Evolutionary conservation across 2,797 vertebrate species (phyloP).

Genomic region (Tenualosa ilisha): DNA sequence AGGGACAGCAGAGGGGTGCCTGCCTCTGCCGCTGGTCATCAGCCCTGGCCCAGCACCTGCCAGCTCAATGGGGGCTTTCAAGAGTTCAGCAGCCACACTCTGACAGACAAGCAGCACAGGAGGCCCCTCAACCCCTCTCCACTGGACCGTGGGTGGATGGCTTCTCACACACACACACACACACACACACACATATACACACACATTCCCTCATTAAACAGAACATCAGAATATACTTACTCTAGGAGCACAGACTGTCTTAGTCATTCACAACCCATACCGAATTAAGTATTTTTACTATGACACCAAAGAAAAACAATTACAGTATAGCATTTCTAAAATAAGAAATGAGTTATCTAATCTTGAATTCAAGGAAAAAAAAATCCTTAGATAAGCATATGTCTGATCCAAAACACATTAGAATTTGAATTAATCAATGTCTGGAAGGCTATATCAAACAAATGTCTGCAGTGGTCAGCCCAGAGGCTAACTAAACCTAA

Average conservation of each 20-base stretch:
- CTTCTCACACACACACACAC: not conserved
- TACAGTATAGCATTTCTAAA: not conserved
- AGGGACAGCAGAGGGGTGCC: not conserved
- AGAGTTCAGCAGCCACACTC: constrained; percentile 1
- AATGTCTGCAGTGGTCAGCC: not conserved
- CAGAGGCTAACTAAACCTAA: not conserved
- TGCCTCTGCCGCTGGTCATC: constrained; percentile 45
- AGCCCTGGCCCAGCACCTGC: constrained; percentile 61
- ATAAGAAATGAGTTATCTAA: not conserved
- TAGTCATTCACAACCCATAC: not conserved
- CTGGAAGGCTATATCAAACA: not conserved
- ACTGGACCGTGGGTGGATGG: not conserved
- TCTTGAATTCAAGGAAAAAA: not conserved
- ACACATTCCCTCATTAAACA: too few relatives aligned
- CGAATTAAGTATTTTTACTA: not conserved
- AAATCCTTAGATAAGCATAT: not conserved
- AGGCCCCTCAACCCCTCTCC: not conserved
- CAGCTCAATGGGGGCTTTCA: constrained; percentile 52
- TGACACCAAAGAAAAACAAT: not conserved
- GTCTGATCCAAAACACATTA: not conserved
- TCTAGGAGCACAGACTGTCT: not conserved
- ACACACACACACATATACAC: not conserved
- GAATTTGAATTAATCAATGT: not conserved
- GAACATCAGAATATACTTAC: not conserved
- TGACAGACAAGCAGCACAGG: constrained; percentile 38